Conservation (phyloP, 2,888 invertebrate species). For the Tipula confusa region DNA sequence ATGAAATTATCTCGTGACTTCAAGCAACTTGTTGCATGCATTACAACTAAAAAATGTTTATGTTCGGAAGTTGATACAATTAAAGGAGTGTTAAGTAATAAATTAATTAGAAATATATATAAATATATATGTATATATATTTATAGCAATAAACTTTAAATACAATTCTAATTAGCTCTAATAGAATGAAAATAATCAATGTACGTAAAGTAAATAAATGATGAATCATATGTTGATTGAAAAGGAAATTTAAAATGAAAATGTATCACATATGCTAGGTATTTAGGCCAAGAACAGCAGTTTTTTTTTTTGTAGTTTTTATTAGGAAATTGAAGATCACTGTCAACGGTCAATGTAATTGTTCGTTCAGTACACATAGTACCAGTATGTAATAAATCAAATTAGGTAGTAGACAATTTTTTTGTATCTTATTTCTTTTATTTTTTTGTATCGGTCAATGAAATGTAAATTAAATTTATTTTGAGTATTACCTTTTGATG, state of each 20-base stretch:
- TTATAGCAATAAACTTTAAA: not conserved
- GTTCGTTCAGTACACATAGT: not conserved
- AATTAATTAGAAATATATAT: too few relatives aligned
- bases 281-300: not conserved
- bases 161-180: not conserved
- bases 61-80: not conserved
- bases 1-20: not conserved
- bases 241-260: not conserved
- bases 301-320: not conserved
- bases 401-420: not conserved
- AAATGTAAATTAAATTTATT: not conserved
- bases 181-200: not conserved
- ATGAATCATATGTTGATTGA: not conserved
- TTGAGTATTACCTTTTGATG: slow-evolving; percentile 65
- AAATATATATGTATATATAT: too few relatives aligned
- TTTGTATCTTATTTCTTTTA: not conserved
- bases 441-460: too few relatives aligned
- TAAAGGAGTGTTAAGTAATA: not conserved
- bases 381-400: not conserved
- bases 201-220: not conserved
- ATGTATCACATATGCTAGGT: not conserved
- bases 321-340: not conserved
- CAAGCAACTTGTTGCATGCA: not conserved
- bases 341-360: not conserved
- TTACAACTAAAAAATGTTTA: too few relatives aligned